phyloP scores from a whole-genome alignment of 2,888 invertebrate species.

The Dolichopus griseipennis region DNA sequence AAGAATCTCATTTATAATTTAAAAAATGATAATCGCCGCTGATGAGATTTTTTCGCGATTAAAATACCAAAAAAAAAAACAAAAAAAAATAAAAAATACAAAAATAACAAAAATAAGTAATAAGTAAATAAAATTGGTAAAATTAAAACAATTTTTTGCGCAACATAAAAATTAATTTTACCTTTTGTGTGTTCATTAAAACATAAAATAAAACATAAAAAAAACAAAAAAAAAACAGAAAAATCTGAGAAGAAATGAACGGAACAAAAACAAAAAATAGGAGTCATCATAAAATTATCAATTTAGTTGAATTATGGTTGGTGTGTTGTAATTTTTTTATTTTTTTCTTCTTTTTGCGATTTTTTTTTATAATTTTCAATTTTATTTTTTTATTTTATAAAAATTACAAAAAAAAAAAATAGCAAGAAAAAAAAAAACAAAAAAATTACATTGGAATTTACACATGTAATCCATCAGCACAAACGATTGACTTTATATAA shows the following conservation, averaged over 20 bases:
- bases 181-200: conserved; percentile 4
- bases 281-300: conserved; percentile 1
- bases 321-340: neutral
- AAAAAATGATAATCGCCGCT: neutral
- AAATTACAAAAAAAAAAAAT: neutral
- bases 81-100: neutral
- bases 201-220: neutral
- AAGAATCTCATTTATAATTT: neutral
- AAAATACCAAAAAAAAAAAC: neutral
- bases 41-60: neutral
- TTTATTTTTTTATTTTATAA: neutral
- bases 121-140: neutral
- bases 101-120: neutral
- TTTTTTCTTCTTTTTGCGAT: too few relatives aligned
- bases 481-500: conserved; percentile 37
- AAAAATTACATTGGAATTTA: neutral
- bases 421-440: neutral
- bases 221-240: neutral
- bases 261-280: neutral
- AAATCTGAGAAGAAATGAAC: too few relatives aligned
- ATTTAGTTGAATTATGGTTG: conserved; percentile 4
- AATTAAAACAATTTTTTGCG: neutral
- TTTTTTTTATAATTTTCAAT: too few relatives aligned
- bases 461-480: conserved; percentile 18
- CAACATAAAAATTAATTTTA: neutral